These are phyloP conservation scores for Chelonia mydas DNA, from an alignment of 2,797 vertebrate species.

Conservation along the genomic window DNA sequence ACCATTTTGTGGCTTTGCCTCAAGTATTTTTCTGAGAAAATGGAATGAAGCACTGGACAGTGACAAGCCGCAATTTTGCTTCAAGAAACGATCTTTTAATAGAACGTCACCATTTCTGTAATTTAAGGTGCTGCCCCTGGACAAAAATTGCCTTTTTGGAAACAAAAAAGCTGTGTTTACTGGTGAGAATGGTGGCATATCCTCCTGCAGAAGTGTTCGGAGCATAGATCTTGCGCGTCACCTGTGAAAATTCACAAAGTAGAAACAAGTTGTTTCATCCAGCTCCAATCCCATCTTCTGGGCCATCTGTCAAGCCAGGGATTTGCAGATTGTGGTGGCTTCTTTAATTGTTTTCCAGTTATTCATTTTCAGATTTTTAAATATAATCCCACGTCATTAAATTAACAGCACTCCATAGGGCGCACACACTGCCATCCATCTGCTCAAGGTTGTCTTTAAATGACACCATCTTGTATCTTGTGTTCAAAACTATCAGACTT, in stretches of 20 bases:
- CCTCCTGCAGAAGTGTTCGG: conserved; percentile 1
- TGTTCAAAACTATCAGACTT: conserved; percentile 70
- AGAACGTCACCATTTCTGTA: neutral
- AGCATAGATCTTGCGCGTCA: neutral
- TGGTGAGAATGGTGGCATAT: neutral
- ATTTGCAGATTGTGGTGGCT: conserved; percentile 35
- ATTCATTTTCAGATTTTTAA: conserved; percentile 64
- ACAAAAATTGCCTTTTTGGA: neutral
- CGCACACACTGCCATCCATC: conserved; percentile 64
- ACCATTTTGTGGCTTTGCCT: rapidly evolving
- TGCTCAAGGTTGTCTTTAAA: conserved; percentile 74
- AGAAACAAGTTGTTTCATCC: neutral
- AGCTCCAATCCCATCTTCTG: conserved; percentile 40
- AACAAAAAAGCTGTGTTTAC: neutral
- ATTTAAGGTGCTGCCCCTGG: neutral
- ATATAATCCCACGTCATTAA: conserved; percentile 67
- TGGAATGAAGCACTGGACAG: neutral
- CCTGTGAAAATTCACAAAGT: neutral
- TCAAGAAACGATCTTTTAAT: neutral
- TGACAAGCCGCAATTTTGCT: neutral
- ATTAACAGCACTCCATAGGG: conserved; percentile 69
- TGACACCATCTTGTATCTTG: conserved; percentile 63
- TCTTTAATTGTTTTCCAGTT: conserved; percentile 64
- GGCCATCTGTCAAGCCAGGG: conserved; percentile 56
- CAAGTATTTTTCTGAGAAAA: rapidly evolving